Conservation (phyloP, 2,888 invertebrate species). For the Leucophenga montana region DNA sequence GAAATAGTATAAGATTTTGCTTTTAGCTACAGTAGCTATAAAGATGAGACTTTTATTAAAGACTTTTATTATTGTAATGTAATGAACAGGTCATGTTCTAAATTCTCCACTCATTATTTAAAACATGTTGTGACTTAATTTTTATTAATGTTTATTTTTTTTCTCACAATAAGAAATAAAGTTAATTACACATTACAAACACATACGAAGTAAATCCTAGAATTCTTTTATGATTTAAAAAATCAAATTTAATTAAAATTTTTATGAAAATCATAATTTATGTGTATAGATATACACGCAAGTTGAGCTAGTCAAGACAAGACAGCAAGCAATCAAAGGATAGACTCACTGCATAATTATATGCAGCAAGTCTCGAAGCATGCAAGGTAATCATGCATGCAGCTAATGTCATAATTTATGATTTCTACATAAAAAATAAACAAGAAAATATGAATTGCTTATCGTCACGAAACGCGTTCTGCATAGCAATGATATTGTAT, state of each 20-base stretch:
- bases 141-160: not conserved
- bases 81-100: too few relatives aligned
- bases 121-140: too few relatives aligned
- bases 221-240: not conserved
- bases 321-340: not conserved
- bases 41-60: too few relatives aligned
- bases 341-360: slow-evolving; percentile 6
- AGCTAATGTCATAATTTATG: slow-evolving; percentile 11
- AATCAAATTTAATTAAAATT: slow-evolving; percentile 4
- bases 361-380: not conserved
- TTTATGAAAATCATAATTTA: not conserved
- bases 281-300: too few relatives aligned
- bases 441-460: slow-evolving; percentile 7
- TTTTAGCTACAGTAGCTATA: too few relatives aligned
- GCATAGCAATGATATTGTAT: not conserved
- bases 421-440: not conserved
- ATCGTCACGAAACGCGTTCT: slow-evolving; percentile 8
- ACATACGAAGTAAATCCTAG: not conserved
- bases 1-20: too few relatives aligned
- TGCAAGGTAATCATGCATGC: slow-evolving; percentile 7
- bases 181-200: not conserved
- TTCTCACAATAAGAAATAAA: not conserved
- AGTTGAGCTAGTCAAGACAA: not conserved
- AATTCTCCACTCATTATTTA: too few relatives aligned
- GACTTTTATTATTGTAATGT: too few relatives aligned